These are phyloP conservation scores for Drosophila helvetica DNA, from an alignment of 2,888 invertebrate genomes.

Conservation along the genomic window DNA sequence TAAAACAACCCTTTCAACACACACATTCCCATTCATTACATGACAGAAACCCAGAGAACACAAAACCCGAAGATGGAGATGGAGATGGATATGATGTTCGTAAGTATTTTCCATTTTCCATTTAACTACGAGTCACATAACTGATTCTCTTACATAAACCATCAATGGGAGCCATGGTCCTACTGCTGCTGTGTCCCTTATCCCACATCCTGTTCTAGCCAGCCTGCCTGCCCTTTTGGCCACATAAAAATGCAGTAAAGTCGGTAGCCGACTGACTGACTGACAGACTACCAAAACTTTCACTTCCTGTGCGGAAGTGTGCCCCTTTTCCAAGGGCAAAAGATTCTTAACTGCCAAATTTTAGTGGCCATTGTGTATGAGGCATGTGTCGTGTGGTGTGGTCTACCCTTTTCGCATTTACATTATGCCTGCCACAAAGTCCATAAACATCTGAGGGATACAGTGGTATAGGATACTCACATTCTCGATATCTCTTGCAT, in stretches of 20 bases:
- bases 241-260: constrained; percentile 51
- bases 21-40: not conserved
- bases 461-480: constrained; percentile 15
- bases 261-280: constrained; percentile 23
- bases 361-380: constrained; percentile 63
- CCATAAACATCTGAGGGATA: constrained; percentile 57
- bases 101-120: constrained; percentile 10
- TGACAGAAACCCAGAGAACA: not conserved
- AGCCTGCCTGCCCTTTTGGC: not conserved
- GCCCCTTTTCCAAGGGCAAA: constrained; percentile 10
- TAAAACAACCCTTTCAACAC: not conserved
- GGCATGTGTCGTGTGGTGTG: not conserved
- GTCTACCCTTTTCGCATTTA: constrained; percentile 64
- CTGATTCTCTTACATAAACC: constrained; percentile 33
- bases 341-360: constrained; percentile 62
- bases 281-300: constrained; percentile 48
- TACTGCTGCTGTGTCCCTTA: constrained; percentile 22
- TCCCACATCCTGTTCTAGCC: not conserved
- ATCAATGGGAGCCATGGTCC: constrained; percentile 18
- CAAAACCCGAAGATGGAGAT: not conserved
- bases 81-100: not conserved
- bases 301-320: constrained; percentile 39
- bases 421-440: constrained; percentile 58
- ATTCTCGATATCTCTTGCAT: constrained; percentile 43
- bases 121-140: constrained; percentile 31